Base-by-base conservation (phyloP, 2,113 vertebrate species). In the Tyrannus savana region DNA sequence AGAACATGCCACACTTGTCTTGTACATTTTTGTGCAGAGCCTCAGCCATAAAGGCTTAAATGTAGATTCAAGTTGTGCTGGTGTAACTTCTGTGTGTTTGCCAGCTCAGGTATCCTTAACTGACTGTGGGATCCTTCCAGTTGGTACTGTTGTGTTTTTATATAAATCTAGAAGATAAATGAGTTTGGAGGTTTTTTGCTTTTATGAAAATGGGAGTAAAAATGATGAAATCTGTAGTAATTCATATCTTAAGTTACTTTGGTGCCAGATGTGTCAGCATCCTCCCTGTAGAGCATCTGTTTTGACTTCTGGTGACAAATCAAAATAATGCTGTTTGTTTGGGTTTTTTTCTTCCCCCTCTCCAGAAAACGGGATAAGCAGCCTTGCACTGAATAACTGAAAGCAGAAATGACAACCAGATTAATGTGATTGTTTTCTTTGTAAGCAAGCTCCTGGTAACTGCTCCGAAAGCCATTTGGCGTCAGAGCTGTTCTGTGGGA, bases 351-450 rank as follows among this genome's bases (percentile, higher is more conserved):
- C 23, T 15, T 35, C 16, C 2, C 19, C 30, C 4, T 1, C 7
- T 30, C 14, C 74, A 41, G 28, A 69, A 94, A 63, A 77, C 4
- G 3, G 78, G 67, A 28, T 23, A 27, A 0, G 7, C 75, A 75
- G 24, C 37, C 63, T 74, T 81, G 55, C 80, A 64, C 35, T 12
- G 1, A 79, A 19, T 68, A 72, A 68, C 44, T 82, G 81, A 66
- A 49, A 46, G 69, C 37, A 27, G 68, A 73, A 87, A 75, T 58
- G 77, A 82, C 77, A 89, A 12, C 2, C 69, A 58, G 94, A 91
- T 89, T 69, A 60, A 89, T 56, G 69, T 49, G 84, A 83, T 77
- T 95, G 93, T 84, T 96, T 92, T 95, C 74, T 91, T 91, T 96
- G 79, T 90, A n/a, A 96, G 92, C 79, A 37, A 53, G 68, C 60